phyloP scores from a whole-genome alignment of 2,113 vertebrate species.

The Myodes glareolus region DNA sequence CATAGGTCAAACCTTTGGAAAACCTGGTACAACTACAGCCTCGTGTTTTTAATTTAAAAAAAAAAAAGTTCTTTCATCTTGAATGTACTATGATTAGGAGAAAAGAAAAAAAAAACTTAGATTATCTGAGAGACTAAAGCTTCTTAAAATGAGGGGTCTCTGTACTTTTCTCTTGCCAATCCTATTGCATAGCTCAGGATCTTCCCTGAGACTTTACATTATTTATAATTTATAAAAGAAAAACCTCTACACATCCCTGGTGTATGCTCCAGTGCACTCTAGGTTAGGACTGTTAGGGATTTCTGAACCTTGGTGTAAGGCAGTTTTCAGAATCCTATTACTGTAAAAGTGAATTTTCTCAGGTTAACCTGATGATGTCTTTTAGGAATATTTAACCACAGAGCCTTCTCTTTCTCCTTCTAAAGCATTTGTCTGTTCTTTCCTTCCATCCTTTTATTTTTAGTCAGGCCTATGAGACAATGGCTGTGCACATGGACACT shows the following conservation, averaged over 20 bases:
- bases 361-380: background rate
- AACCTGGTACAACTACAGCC: background rate
- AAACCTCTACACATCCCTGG: background rate
- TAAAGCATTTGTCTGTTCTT: background rate
- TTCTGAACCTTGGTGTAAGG: background rate
- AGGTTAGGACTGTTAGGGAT: background rate
- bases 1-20: background rate
- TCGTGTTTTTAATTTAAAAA: background rate
- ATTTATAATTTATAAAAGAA: background rate
- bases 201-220: background rate
- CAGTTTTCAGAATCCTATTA: background rate
- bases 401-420: background rate
- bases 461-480: background rate
- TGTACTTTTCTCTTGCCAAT: background rate
- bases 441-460: background rate
- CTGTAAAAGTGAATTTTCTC: background rate
- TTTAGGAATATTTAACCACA: background rate
- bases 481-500: background rate
- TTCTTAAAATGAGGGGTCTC: background rate
- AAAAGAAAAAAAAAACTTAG: background rate
- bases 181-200: background rate
- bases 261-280: background rate
- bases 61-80: background rate
- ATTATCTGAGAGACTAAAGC: background rate
- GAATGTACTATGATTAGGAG: background rate